Evolutionary conservation across 1,140 invertebrate species (phyloP), one percentile per base, ranked within the genome.

Genomic region (Heliothis subflexa): DNA sequence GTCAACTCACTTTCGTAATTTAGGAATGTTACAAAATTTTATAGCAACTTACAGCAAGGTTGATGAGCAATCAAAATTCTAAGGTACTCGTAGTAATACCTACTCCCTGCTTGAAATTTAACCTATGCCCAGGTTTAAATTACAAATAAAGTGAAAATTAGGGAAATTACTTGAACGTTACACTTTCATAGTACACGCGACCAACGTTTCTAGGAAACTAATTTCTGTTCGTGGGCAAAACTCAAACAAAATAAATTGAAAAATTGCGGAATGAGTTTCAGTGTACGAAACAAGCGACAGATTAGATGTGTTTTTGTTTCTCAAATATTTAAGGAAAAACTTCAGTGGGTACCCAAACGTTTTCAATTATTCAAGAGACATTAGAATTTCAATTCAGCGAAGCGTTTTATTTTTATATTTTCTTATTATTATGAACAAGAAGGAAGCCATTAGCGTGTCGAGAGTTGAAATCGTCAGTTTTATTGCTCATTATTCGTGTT

Each of bases 291-390:
- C 49, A 76, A 76, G 45, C 49, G 49, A 62, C 59, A 64, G 73
- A 76, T 76, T 76, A 76, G 50, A 72, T 33, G 47, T 62, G 47
- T 52, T 76, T 76, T 74, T 74, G 40, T 61, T 74, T 59, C 61
- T 59, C 25, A 40, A 76, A 64, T 76, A 40, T 64, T 76, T 54
- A 54, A 40, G 73, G 73, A 64, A 76, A 75, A 70, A 62, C 21
- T 59, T 76, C 72, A 40, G 57, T 57, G 54, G 33, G 55, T 52
- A 76, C 59, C 57, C 66, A 82, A 79, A 78, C 77, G 83, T 76
- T 78, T 81, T 86, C 81, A 81, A 87, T 85, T 87, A 85, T 84
- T 83, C 83, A 84, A 81, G 81, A 84, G 80, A 78, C 81, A 85
- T 87, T 87, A 81, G 81, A 84, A 87, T 87, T 84, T 82, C 82